These are phyloP conservation scores for Hylaeus anthracinus DNA, from an alignment of 1,140 invertebrate genomes.

Conservation along the genomic window DNA sequence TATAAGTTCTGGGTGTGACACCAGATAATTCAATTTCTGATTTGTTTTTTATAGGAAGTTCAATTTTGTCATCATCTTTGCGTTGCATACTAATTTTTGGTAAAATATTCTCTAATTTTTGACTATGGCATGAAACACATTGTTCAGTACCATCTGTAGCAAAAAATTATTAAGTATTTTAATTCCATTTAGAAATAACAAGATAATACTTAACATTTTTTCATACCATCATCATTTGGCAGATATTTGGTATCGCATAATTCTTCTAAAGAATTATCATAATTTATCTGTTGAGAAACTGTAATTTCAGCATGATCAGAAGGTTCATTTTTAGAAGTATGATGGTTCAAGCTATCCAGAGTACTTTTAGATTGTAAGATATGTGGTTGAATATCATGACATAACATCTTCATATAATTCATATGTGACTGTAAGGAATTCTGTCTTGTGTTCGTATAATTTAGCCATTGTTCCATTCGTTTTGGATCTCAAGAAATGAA, in stretches of 20 bases:
- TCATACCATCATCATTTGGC: conserved; percentile 3
- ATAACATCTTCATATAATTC: conserved; percentile 75
- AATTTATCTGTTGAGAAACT: neutral
- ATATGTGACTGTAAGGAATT: conserved; percentile 74
- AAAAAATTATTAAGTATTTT: neutral
- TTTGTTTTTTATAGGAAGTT: neutral
- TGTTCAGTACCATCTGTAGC: conserved; percentile 4
- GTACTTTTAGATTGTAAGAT: conserved; percentile 11
- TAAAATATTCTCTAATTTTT: neutral
- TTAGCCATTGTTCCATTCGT: conserved; percentile 71
- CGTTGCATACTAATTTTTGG: neutral
- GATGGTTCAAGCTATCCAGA: neutral
- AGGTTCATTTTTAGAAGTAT: neutral
- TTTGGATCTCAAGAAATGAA: conserved; percentile 58
- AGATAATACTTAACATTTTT: neutral
- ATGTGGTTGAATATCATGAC: conserved; percentile 48
- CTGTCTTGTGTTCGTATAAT: conserved; percentile 74
- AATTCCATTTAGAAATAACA: neutral
- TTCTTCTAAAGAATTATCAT: conserved; percentile 18
- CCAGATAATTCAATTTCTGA: conserved; percentile 1
- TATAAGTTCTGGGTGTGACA: neutral
- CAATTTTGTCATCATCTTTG: neutral
- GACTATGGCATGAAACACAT: neutral
- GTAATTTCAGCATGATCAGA: conserved; percentile 4
- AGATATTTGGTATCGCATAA: neutral